A percentile compares a stretch with the other conserved stretches of the same genome.
Evolutionary conservation across 2,797 vertebrate species (phyloP).

Genomic region (Micrastur ruficollis): DNA sequence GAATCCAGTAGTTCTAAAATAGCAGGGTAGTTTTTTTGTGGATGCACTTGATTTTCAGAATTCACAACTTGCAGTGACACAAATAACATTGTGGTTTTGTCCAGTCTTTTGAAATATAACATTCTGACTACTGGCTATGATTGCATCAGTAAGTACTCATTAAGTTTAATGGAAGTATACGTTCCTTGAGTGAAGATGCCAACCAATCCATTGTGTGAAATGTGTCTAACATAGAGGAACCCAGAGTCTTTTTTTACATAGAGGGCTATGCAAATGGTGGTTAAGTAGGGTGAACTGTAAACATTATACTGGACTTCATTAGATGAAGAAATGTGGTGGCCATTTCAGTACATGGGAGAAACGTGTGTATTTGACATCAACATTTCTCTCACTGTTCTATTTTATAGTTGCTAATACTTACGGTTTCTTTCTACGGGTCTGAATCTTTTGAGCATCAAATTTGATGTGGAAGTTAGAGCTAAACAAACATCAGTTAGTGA

Average conservation of each 20-base stretch:
- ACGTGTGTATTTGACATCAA: fast-evolving
- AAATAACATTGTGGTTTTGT: neutral
- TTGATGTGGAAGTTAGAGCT: neutral
- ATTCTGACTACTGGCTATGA: neutral
- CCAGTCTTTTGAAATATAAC: neutral
- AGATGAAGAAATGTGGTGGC: neutral
- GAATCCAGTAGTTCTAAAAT: neutral
- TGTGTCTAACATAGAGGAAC: fast-evolving
- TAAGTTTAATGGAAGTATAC: neutral
- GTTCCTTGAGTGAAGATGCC: neutral
- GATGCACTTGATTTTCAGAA: neutral
- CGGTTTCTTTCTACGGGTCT: neutral
- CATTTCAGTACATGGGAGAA: fast-evolving
- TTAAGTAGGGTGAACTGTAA: neutral
- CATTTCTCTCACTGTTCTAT: neutral
- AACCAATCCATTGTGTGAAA: neutral
- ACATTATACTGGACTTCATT: neutral
- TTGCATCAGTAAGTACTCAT: neutral
- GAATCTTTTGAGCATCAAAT: neutral
- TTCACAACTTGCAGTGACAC: neutral
- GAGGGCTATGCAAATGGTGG: neutral
- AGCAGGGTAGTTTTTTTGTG: neutral
- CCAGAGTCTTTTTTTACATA: neutral
- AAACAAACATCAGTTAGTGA: neutral
- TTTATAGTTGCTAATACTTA: neutral